These are phyloP conservation scores for Takifugu rubripes DNA, from an alignment of 2,797 vertebrate species.

Conservation along the genomic window DNA sequence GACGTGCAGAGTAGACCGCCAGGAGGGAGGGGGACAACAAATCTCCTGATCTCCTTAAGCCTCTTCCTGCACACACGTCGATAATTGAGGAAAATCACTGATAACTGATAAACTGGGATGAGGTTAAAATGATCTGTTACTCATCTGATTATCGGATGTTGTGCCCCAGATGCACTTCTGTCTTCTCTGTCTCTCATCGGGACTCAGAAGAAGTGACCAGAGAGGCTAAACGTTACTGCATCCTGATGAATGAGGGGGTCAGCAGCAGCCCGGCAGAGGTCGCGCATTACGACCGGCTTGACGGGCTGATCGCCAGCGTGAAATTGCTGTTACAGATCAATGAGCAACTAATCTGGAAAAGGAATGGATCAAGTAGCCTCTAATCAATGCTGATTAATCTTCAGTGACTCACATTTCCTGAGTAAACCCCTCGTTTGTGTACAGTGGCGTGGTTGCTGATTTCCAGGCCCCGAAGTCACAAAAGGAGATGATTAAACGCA, in stretches of 20 bases:
- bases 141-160: too few relatives aligned
- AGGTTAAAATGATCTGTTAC: too few relatives aligned
- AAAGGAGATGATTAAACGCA: slow-evolving; percentile 11
- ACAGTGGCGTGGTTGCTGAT: slow-evolving; percentile 77
- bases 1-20: too few relatives aligned
- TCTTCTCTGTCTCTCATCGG: too few relatives aligned
- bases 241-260: slow-evolving; percentile 62
- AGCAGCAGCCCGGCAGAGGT: slow-evolving; percentile 44
- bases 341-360: slow-evolving; percentile 79
- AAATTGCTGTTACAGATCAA: slow-evolving; percentile 82
- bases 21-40: too few relatives aligned
- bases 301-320: slow-evolving; percentile 63
- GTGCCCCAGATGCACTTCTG: too few relatives aligned
- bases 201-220: neutral
- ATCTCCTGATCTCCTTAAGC: too few relatives aligned
- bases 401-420: slow-evolving; percentile 76
- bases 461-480: slow-evolving; percentile 36
- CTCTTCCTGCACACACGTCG: too few relatives aligned
- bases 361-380: slow-evolving; percentile 68
- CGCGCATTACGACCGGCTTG: slow-evolving; percentile 56
- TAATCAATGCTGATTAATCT: slow-evolving; percentile 87
- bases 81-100: too few relatives aligned
- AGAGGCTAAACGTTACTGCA: slow-evolving; percentile 36
- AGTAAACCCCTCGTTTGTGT: slow-evolving; percentile 76
- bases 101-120: too few relatives aligned